Base-by-base conservation (phyloP, 2,888 invertebrate species). In the Blera fallax region DNA sequence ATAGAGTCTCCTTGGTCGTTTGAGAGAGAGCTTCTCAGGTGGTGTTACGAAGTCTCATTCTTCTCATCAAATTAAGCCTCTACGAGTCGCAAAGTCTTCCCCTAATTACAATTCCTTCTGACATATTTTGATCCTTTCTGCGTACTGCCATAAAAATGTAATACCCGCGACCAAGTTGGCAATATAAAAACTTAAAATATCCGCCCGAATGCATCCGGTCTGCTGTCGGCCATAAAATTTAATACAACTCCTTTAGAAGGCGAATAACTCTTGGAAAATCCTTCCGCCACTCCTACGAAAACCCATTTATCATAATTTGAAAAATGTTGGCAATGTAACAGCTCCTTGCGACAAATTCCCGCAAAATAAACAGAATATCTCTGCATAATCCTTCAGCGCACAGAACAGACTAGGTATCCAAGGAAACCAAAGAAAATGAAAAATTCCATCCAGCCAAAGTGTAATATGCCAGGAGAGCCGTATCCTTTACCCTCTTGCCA, bases 291-390 rank as follows among this genome's bases (percentile, higher is more conserved):
- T 14, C 11, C 5, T 18, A 10, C 18, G n/a, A 43, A 62, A 24
- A 50, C 14, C 18, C 18, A 62, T 73, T 73, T 62, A 50, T 73
- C 60, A 73, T 73, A 60, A 73, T 73, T 73, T 73, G 73, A 73
- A 73, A 73, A 73, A 73, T 73, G 73, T 74, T 74, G 74, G 74
- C 74, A 74, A 52, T 54, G 74, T 50, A 54, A 34, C 56, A 67
- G 65, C 21, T 58, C 58, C 37, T 67, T 76, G 56, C 67, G 76
- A 76, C 76, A 76, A 67, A 76, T 67, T 48, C 40, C 48, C 45
- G 48, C 65, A 76, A 64, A 76, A 58, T 58, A 54, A 67, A 76
- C 56, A 64, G 56, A 76, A 76, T 67, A 76, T 76, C 60, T 48
- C 58, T 48, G 58, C 45, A 76, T 67, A 56, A 76, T 65, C 76